A percentile compares a stretch with the other conserved stretches of the same genome.
Evolutionary conservation across 2,888 invertebrate genomes (phyloP).

Genomic region (Drosophila pegasa): DNA sequence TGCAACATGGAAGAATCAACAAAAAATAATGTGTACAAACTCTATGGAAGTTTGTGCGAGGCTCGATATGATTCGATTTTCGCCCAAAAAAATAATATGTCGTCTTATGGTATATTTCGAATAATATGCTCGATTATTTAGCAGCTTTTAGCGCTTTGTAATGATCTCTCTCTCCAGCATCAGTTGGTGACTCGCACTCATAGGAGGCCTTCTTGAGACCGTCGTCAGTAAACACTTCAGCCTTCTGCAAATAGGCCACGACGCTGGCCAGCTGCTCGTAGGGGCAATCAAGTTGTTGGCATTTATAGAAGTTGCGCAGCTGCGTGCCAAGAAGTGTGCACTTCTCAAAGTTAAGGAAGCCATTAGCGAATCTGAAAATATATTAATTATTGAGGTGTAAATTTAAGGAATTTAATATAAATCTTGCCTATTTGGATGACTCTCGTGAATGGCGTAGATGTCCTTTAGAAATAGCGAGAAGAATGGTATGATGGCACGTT

Average conservation of each 20-base stretch:
- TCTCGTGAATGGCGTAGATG: slow-evolving; percentile 92
- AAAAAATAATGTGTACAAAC: slow-evolving; percentile 43
- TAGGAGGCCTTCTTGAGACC: slow-evolving; percentile 95
- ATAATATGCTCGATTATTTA: slow-evolving; percentile 58
- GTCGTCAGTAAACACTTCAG: slow-evolving; percentile 92
- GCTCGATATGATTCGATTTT: slow-evolving; percentile 28
- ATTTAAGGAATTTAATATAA: not conserved
- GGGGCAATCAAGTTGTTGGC: slow-evolving; percentile 94
- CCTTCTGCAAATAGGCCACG: slow-evolving; percentile 91
- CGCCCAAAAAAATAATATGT: slow-evolving; percentile 24
- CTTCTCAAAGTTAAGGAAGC: slow-evolving; percentile 96
- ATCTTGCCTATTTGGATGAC: slow-evolving; percentile 90
- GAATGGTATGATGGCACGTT: slow-evolving; percentile 93
- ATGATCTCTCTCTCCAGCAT: slow-evolving; percentile 94
- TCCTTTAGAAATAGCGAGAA: slow-evolving; percentile 94
- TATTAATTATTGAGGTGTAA: too few relatives aligned
- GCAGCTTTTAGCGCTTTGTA: slow-evolving; percentile 91
- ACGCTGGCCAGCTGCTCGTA: slow-evolving; percentile 91
- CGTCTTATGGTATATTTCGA: slow-evolving; percentile 29
- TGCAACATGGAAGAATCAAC: slow-evolving; percentile 54
- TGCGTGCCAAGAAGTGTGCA: slow-evolving; percentile 95
- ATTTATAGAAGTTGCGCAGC: slow-evolving; percentile 92
- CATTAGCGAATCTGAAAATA: slow-evolving; percentile 88
- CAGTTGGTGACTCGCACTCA: slow-evolving; percentile 96
- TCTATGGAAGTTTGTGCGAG: slow-evolving; percentile 49